Conservation (phyloP, 2,888 invertebrate species). For the Meandrusa payeni region DNA sequence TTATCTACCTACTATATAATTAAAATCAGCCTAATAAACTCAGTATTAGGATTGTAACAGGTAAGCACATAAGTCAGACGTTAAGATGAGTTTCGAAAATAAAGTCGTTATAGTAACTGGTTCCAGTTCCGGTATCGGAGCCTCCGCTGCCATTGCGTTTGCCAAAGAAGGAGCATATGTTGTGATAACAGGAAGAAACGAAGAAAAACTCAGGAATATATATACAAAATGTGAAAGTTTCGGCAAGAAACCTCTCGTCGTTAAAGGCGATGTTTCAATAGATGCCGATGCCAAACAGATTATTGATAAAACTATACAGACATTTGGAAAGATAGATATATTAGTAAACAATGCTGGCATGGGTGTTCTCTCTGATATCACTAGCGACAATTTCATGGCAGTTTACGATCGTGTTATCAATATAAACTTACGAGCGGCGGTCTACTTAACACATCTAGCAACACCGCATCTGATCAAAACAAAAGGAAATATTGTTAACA, state of each 20-base stretch:
- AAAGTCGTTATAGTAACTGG: constrained; percentile 39
- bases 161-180: constrained; percentile 33
- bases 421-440: too few relatives aligned
- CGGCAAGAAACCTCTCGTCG: constrained; percentile 27
- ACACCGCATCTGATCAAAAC: constrained; percentile 39
- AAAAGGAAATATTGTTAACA: constrained; percentile 48
- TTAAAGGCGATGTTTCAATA: constrained; percentile 41
- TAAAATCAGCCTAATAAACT: too few relatives aligned
- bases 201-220: constrained; percentile 27
- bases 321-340: constrained; percentile 44
- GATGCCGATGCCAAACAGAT: constrained; percentile 39
- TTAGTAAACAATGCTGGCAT: constrained; percentile 48
- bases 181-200: constrained; percentile 32
- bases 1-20: too few relatives aligned
- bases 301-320: too few relatives aligned
- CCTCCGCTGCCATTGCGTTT: constrained; percentile 33
- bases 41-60: too few relatives aligned
- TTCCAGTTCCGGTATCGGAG: constrained; percentile 43
- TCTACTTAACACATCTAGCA: constrained; percentile 38
- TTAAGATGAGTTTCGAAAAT: constrained; percentile 1
- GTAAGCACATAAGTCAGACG: too few relatives aligned
- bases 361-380: constrained; percentile 25
- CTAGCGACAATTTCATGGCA: constrained; percentile 33
- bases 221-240: constrained; percentile 24
- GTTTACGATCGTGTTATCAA: too few relatives aligned